Evolutionary conservation across 2,888 invertebrate species (phyloP).

Genomic region (Dermolepida albohirtum): DNA sequence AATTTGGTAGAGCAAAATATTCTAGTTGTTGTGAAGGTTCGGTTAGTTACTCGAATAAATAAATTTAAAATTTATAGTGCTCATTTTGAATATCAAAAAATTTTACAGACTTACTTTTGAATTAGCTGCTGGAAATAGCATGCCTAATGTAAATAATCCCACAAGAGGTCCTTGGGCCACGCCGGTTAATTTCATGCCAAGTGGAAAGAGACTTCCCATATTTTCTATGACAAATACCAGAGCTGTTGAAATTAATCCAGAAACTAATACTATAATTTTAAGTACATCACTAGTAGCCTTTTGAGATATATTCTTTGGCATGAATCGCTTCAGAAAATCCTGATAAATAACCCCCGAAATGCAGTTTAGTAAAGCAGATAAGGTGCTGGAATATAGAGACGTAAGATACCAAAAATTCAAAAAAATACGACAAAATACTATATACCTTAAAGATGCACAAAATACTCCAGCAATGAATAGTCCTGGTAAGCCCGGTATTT

Average conservation of each 20-base stretch:
- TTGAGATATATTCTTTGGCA: conserved; percentile 67
- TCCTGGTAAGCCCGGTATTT: conserved; percentile 77
- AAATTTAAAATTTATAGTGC: too few species aligned
- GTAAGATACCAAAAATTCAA: conserved; percentile 53
- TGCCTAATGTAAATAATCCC: conserved; percentile 76
- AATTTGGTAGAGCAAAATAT: too few species aligned
- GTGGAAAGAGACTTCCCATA: conserved; percentile 71
- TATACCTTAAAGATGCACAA: conserved; percentile 75
- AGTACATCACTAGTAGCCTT: conserved; percentile 69
- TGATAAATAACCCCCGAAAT: conserved; percentile 72
- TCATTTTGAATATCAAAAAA: too few species aligned
- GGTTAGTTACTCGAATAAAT: too few species aligned
- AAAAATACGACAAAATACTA: conserved; percentile 61
- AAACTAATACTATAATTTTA: conserved; percentile 65
- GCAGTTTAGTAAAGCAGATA: conserved; percentile 65
- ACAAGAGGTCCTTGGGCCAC: conserved; percentile 75
- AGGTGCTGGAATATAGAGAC: conserved; percentile 34
- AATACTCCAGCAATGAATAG: conserved; percentile 79
- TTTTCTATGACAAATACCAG: conserved; percentile 71
- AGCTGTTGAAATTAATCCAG: conserved; percentile 78
- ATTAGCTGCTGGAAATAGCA: conserved; percentile 75
- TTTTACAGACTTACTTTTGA: conserved; percentile 66
- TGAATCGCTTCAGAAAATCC: conserved; percentile 70
- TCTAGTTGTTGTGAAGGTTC: too few species aligned
- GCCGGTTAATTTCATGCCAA: conserved; percentile 73